Evolutionary conservation across 1,140 invertebrate genomes (phyloP).

Genomic region (Ceratosolen fusciceps): DNA sequence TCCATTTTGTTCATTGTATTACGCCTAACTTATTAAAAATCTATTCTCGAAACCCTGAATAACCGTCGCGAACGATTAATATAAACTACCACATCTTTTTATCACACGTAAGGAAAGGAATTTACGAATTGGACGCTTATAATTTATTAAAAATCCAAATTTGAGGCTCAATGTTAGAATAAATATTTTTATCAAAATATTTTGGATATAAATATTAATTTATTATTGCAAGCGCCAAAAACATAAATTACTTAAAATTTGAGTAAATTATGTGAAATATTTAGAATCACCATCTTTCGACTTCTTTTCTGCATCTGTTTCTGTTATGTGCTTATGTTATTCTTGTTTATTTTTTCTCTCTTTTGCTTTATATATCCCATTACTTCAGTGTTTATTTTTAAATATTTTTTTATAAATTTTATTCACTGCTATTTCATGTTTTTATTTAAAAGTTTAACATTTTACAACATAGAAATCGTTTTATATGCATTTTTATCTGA

Average conservation of each 20-base stretch:
- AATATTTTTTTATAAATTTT: too few species aligned
- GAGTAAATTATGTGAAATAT: conserved; percentile 23
- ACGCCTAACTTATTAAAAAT: conserved; percentile 44
- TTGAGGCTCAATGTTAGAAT: background rate
- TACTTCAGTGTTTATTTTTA: background rate
- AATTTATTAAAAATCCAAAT: conserved; percentile 18
- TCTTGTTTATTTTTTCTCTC: background rate
- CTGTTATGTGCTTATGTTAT: background rate
- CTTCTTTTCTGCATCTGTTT: background rate
- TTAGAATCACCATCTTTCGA: conserved; percentile 19
- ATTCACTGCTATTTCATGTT: background rate
- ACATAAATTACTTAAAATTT: conserved; percentile 27
- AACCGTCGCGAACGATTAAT: conserved; percentile 34
- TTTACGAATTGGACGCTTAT: conserved; percentile 35
- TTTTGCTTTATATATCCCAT: background rate
- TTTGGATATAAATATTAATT: conserved; percentile 18
- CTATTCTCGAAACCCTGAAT: conserved; percentile 35
- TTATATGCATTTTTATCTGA: background rate
- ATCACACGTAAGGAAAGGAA: conserved; percentile 43
- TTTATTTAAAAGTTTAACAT: background rate
- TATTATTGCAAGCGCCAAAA: background rate
- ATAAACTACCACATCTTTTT: background rate
- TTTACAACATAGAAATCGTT: conserved; percentile 27
- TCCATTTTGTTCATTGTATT: conserved; percentile 18
- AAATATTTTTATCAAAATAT: conserved; percentile 33